Base-by-base conservation (phyloP, 2,113 vertebrate genomes). In the Eptesicus fuscus region DNA sequence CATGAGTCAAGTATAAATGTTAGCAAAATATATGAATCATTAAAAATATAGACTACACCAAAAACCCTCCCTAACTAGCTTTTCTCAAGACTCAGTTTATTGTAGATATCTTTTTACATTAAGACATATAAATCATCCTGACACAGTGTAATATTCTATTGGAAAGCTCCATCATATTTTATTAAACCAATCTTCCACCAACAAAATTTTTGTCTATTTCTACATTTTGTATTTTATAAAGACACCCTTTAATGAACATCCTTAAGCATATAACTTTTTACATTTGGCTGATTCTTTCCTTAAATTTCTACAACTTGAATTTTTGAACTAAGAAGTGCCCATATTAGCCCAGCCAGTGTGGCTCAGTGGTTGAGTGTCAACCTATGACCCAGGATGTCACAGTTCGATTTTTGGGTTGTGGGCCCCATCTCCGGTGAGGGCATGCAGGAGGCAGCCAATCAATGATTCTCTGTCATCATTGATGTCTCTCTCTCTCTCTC, bases 181-280 rank as follows among this genome's bases (percentile, higher is more conserved):
- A 93, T 73, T 93, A 89, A 93, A 74, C 10, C 32, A 79, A 59
- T 83, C 14, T 91, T 63, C 73, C 0, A 83, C 49, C 49, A 97
- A 89, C 4, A 59, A 59, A 93, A 4, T 5, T 93, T 95, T 93
- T 83, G 47, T 37, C 14, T 94, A 28, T 94, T 94, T 91, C 44
- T 56, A 73, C 22, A 73, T 92, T 91, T 83, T 94, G 49, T 51
- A 91, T 78, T 91, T 93, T 92, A 88, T 83, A 93, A 89, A 85
- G 47, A 37, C 35, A 25, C 53, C 42, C 23, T 92, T 83, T 47
- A 90, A 3, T 59, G 11, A 89, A 59, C 13, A 93, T 47, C 69
- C 42, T 93, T 93, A 49, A 37, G 79, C 65, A 83, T 61, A 74
- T 5, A 10, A 86, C 11, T 79, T 85, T 82, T 74, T 74, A 28